phyloP scores from a whole-genome alignment of 2,797 vertebrate genomes.

The Discoglossus pictus region DNA sequence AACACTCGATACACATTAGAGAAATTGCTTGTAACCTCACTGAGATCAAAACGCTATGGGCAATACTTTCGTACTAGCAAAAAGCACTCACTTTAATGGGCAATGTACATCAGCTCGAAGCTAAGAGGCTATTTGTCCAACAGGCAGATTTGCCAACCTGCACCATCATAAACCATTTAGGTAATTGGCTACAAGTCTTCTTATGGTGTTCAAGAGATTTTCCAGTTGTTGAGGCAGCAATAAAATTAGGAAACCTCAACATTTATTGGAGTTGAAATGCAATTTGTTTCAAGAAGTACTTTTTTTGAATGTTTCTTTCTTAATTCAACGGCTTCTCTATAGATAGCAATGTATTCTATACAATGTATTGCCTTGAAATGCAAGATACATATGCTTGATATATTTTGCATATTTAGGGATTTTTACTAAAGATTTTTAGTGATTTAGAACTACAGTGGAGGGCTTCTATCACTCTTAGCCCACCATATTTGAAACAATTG shows the following conservation, averaged over 20 bases:
- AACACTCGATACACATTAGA: not conserved
- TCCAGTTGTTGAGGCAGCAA: not conserved
- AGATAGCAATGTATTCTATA: too few species aligned
- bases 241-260: not conserved
- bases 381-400: too few species aligned
- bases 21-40: conserved; percentile 1
- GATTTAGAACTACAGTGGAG: too few species aligned
- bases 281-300: too few species aligned
- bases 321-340: too few species aligned
- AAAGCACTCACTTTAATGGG: not conserved
- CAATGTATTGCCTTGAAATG: too few species aligned
- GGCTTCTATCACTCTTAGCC: too few species aligned
- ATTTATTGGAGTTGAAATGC: too few species aligned
- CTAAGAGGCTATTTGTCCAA: conserved; percentile 3
- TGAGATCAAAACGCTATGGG: not conserved
- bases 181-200: conserved; percentile 2
- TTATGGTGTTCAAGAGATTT: not conserved
- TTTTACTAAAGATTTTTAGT: too few species aligned
- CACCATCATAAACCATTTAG: not conserved
- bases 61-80: not conserved
- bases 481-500: too few species aligned
- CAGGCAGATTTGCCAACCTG: not conserved
- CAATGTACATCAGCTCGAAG: not conserved
- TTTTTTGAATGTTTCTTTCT: too few species aligned
- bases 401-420: too few species aligned